These are phyloP conservation scores for Rotaria magnacalcarata DNA, from an alignment of 2,888 invertebrate genomes.

Conservation along the genomic window DNA sequence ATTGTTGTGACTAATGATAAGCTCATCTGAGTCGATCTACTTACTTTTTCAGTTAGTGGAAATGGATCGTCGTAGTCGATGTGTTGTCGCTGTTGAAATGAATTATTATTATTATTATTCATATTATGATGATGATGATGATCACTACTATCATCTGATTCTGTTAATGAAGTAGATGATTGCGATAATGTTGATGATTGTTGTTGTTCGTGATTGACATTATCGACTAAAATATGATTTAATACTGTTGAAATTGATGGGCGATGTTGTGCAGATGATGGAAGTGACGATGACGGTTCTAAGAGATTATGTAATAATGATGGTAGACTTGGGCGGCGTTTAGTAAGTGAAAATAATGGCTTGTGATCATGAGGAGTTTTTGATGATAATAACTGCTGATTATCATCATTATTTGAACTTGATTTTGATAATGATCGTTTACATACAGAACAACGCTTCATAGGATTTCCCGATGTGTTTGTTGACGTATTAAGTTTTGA, in stretches of 20 bases:
- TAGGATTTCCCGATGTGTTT: too few relatives aligned
- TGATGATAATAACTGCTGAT: conserved; percentile 1
- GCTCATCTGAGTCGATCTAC: background rate
- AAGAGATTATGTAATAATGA: conserved; percentile 29
- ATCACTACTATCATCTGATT: background rate
- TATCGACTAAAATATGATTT: background rate
- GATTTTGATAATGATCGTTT: background rate
- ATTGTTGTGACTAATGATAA: background rate
- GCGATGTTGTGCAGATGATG: background rate
- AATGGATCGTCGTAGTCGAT: background rate
- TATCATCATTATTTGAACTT: background rate
- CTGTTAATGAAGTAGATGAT: conserved; percentile 1
- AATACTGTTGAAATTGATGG: background rate
- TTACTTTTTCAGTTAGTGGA: background rate
- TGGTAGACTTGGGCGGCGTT: conserved; percentile 14
- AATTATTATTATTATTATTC: background rate
- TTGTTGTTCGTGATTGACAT: background rate
- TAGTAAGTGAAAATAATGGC: background rate
- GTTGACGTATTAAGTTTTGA: background rate
- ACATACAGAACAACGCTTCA: background rate
- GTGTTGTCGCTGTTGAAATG: background rate
- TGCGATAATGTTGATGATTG: background rate
- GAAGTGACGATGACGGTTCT: background rate
- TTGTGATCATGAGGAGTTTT: background rate
- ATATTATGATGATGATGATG: too few relatives aligned